Evolutionary conservation across 2,797 vertebrate genomes (phyloP).

Genomic region (Stomatorhinus walkeri): DNA sequence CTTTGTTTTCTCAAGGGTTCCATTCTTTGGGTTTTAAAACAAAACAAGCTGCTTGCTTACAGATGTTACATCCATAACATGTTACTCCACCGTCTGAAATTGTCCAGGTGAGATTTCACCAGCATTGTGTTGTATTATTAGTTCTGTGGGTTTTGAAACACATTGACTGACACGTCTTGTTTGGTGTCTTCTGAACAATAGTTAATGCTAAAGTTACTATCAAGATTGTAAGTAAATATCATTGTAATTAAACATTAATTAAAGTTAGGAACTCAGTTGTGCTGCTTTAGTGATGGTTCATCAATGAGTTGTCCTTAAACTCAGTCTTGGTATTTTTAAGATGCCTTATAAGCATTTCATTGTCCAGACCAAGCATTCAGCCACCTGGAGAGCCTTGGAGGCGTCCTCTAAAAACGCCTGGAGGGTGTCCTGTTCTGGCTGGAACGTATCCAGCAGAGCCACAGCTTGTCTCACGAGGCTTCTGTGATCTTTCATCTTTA

Average conservation of each 20-base stretch:
- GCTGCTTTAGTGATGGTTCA: neutral
- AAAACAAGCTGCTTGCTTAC: neutral
- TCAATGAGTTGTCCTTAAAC: neutral
- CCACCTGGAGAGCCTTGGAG: neutral
- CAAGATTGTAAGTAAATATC: neutral
- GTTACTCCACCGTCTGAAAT: neutral
- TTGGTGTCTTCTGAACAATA: neutral
- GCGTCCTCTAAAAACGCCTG: neutral
- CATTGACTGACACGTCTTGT: neutral
- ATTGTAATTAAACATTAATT: neutral
- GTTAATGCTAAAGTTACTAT: neutral
- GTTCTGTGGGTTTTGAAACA: neutral
- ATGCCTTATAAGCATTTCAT: neutral
- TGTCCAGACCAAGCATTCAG: neutral
- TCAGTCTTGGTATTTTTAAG: neutral
- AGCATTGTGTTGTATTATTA: neutral
- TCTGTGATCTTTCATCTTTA: neutral
- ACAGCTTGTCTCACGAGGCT: conserved; percentile 7
- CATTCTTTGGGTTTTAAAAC: neutral
- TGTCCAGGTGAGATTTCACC: neutral
- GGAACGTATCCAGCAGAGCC: neutral
- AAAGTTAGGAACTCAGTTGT: neutral
- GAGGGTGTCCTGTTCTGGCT: neutral
- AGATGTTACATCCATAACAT: neutral
- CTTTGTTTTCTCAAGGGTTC: neutral